These are phyloP conservation scores for Andrena bicolor DNA, from an alignment of 2,888 invertebrate genomes.

Conservation along the genomic window DNA sequence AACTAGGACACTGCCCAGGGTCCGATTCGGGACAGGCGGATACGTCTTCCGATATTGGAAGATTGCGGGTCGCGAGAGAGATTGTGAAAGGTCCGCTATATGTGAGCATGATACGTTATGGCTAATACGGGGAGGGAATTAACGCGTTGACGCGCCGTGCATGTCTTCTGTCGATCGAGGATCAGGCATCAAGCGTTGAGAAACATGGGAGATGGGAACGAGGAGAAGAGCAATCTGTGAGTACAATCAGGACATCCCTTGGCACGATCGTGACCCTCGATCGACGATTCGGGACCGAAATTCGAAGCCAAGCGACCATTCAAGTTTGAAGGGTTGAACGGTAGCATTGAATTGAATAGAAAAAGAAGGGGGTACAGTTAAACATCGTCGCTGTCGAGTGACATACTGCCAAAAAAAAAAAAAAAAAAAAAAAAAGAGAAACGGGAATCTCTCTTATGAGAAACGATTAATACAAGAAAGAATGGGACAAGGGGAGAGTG, in stretches of 20 bases:
- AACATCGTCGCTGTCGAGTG: conserved; percentile 12
- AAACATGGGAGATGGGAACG: neutral
- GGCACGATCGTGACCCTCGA: conserved; percentile 29
- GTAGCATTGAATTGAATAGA: conserved; percentile 9
- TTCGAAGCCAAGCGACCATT: conserved; percentile 5
- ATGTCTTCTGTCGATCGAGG: conserved; percentile 34
- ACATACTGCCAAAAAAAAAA: conserved; percentile 43
- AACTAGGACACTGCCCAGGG: conserved; percentile 23
- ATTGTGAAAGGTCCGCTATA: neutral
- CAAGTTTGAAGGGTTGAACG: conserved; percentile 9
- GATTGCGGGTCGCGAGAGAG: conserved; percentile 69
- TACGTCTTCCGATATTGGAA: conserved; percentile 66
- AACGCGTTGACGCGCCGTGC: conserved; percentile 25
- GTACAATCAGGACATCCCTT: conserved; percentile 6
- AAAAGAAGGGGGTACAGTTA: conserved; percentile 12
- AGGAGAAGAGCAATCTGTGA: neutral
- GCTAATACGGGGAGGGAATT: neutral
- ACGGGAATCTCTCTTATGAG: conserved; percentile 68
- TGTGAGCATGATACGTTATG: neutral
- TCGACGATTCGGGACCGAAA: conserved; percentile 32
- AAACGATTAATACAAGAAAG: conserved; percentile 66
- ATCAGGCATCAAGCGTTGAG: neutral
- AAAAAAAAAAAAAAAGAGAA: conserved; percentile 23
- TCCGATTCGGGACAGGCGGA: conserved; percentile 9
- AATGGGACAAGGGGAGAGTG: conserved; percentile 19